phyloP scores from a whole-genome alignment of 1,140 invertebrate species.

The Sinella curviseta region DNA sequence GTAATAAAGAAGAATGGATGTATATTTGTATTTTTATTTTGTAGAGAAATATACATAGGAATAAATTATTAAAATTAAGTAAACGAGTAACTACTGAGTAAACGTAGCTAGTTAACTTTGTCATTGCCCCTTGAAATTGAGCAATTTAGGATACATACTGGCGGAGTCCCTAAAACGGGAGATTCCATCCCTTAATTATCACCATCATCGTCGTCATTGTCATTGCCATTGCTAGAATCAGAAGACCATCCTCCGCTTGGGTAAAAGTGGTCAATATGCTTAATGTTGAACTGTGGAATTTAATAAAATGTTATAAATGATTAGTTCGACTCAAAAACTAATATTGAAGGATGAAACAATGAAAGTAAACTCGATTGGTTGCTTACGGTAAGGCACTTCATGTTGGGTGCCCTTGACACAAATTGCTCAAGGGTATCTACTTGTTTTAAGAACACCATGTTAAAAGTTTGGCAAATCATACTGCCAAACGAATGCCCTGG shows the following conservation, averaged over 20 bases:
- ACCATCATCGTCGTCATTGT: not conserved
- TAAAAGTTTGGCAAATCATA: not conserved
- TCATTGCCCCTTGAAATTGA: not conserved
- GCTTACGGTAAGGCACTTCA: not conserved
- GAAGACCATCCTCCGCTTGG: not conserved
- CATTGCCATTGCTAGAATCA: not conserved
- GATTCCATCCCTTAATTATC: not conserved
- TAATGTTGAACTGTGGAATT: not conserved
- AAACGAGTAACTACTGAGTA: not conserved
- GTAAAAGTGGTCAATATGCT: constrained; percentile 20
- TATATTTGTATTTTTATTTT: too few relatives aligned
- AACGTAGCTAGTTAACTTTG: not conserved
- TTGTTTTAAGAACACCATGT: not conserved
- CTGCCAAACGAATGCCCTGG: not conserved
- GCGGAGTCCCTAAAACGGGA: not conserved
- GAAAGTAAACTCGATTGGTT: too few relatives aligned
- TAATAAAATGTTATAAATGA: not conserved
- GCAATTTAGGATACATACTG: too few relatives aligned
- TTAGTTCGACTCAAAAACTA: not conserved
- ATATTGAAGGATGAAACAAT: not conserved
- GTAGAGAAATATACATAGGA: not conserved
- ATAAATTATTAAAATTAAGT: not conserved
- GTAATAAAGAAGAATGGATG: too few relatives aligned
- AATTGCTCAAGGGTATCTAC: constrained; percentile 2
- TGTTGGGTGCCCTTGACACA: not conserved